Percentiles rank a stretch among this genome's conserved stretches.
Evolutionary conservation across 2,113 vertebrate genomes (phyloP).

Genomic region (Dasyprocta punctata): DNA sequence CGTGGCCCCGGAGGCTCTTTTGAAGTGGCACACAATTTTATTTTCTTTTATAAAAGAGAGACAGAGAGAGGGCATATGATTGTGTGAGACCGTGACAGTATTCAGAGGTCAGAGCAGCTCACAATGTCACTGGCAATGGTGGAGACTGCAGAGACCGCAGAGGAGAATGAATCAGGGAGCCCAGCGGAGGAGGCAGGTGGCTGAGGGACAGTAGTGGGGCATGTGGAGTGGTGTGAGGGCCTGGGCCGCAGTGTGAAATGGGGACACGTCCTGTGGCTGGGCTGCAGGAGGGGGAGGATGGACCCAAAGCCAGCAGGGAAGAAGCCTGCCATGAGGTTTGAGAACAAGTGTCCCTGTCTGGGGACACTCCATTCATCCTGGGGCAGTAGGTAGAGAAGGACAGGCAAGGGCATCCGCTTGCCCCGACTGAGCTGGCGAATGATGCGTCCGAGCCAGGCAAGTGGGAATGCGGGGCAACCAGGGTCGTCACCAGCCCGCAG

Average conservation of each 20-base stretch:
- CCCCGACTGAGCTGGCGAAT: accelerated
- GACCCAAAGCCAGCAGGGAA: no score
- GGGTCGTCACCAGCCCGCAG: accelerated
- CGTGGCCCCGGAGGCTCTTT: not conserved
- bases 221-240: accelerated
- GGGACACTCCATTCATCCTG: not conserved
- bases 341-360: not conserved
- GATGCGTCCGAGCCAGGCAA: accelerated
- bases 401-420: not conserved
- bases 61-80: not conserved
- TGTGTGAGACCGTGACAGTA: not conserved
- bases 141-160: not conserved
- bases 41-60: not conserved
- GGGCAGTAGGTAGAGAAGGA: not conserved
- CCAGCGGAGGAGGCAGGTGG: not conserved
- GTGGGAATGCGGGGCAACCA: not conserved
- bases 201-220: accelerated
- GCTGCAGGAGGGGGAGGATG: not conserved
- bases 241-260: not conserved
- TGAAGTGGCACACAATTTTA: not conserved
- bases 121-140: not conserved
- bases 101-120: not conserved
- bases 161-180: not conserved
- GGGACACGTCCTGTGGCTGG: not conserved
- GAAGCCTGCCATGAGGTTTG: not conserved